Base-by-base conservation (phyloP, 1,140 invertebrate species). In the Lepidurus couesii region DNA sequence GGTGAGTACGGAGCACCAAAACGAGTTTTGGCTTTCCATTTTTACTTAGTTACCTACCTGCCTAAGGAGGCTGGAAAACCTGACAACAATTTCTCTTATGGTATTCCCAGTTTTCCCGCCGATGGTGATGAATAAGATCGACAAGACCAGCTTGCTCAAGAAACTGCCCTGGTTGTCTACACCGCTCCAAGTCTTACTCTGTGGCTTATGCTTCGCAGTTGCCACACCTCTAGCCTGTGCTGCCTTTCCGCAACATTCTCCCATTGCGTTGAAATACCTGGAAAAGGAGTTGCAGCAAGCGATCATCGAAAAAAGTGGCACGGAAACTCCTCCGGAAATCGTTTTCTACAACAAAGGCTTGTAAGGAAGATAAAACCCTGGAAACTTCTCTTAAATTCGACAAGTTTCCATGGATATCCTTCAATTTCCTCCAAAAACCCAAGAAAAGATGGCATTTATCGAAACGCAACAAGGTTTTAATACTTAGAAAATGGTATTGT, bases 141-240 rank as follows among this genome's bases (percentile, higher is more conserved):
- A 84, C 74, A 81, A 79, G 34, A 80, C 79, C 42, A 42, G 75
- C 13, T 84, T 83, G 82, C 83, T 86, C 78, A 79, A 82, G 42
- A 81, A 81, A 26, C 80, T 81, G 53, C 79, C 78, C 10, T 42
- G 53, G 9, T 53, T 83, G 24, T 82, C 82, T 80, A 81, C 81
- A 6, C 81, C 81, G 10, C 79, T 83, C n/a, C 83, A 83, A 80
- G n/a, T 65, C 7, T 21, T 65, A 7, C 53, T 65, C 1, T 65
- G 53, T 65, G 53, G 53, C 16, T n/a, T 65, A 65, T 65, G 53
- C 53, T 79, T 83, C n/a, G 77, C 80, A 2, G 74, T 82, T 76
- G 82, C 82, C 81, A 80, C 80, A 21, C 83, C 83, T 7, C 65
- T 80, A 16, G 80, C 82, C 21, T 83, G 83, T 75, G 79, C 82